Base-by-base conservation (phyloP, 92 coral and sea anemone genomes). In the Zoanthus gigantus region DNA sequence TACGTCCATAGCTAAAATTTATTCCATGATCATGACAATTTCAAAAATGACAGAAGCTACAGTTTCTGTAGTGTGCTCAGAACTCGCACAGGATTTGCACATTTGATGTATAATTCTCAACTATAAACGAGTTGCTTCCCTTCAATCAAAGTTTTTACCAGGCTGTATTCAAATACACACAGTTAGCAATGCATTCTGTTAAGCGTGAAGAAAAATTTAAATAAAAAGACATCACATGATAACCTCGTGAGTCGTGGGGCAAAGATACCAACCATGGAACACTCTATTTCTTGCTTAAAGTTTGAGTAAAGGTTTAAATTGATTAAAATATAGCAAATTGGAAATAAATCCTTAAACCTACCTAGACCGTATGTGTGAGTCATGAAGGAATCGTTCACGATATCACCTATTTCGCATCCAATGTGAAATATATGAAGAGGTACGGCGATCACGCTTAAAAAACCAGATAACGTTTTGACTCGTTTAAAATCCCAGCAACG, bases 301-400 rank as follows among this genome's bases (percentile, higher is more conserved):
- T 18, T 28, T 18, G 32, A 7, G 10, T 0, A 5, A 14, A 34
- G 34, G 10, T 14, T 23, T 23, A 1, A 67, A 29, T 18, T 7
- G 11, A 7, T 16, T 30, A 9, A 18, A 4, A 34, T 31, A 9
- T 2, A 17, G 1, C 16, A 7, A 6, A 23, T 3, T 34, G 44
- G 13, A 9, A 18, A 30, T 16, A 69, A 8, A 2, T 2, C 37
- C 6, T 11, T 31, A 14, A 12, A 69, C 74, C 46, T 69, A 69
- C 74, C 74, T 9, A 9, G 74, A 14, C 74, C 11, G 17, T 69
- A 69, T 11, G 74, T 69, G 74, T 69, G 74, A 10, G 74, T 69
- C 74, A 69, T 69, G 8, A 69, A 31, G 46, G 74, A 69, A 34
- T 69, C 74, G 74, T 30, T 69, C 3, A 14, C 42, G 7, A 69